Evolutionary conservation across 2,797 vertebrate genomes (phyloP).

Genomic region (Gallirallus australis): DNA sequence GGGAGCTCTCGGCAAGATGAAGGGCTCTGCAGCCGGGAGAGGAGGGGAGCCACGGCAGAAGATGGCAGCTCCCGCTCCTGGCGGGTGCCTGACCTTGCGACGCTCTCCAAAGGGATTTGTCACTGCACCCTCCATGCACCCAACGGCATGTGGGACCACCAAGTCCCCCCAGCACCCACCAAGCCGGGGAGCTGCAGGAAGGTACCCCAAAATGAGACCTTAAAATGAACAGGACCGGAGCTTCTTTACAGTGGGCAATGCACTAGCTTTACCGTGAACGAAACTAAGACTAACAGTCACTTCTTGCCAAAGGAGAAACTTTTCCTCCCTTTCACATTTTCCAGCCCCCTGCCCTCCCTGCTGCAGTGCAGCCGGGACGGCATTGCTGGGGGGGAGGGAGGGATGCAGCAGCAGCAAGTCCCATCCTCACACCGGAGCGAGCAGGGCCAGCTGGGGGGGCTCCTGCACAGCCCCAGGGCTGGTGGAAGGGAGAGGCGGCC

Average conservation of each 20-base stretch:
- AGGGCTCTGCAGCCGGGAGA: conserved; percentile 26
- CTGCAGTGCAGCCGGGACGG: background rate
- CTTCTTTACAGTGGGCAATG: conserved; percentile 32
- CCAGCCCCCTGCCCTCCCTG: background rate
- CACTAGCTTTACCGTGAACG: conserved; percentile 27
- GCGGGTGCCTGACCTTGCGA: conserved; percentile 57
- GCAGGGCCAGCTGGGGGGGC: background rate
- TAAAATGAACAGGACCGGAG: conserved; percentile 37
- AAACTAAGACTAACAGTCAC: conserved; percentile 39
- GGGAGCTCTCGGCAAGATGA: background rate
- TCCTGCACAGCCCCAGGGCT: background rate
- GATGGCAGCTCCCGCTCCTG: conserved; percentile 54
- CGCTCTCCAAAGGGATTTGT: conserved; percentile 43
- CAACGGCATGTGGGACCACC: background rate
- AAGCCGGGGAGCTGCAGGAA: background rate
- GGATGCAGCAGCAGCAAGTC: background rate
- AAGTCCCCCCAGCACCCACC: background rate
- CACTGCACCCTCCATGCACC: conserved; percentile 2
- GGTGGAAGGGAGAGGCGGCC: background rate
- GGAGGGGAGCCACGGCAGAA: background rate
- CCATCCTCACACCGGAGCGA: background rate
- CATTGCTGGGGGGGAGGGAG: background rate
- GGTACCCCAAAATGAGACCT: background rate
- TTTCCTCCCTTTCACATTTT: conserved; percentile 28
- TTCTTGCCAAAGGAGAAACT: conserved; percentile 49